Base-by-base conservation (phyloP, 1,140 invertebrate genomes). In the Pinna nobilis region DNA sequence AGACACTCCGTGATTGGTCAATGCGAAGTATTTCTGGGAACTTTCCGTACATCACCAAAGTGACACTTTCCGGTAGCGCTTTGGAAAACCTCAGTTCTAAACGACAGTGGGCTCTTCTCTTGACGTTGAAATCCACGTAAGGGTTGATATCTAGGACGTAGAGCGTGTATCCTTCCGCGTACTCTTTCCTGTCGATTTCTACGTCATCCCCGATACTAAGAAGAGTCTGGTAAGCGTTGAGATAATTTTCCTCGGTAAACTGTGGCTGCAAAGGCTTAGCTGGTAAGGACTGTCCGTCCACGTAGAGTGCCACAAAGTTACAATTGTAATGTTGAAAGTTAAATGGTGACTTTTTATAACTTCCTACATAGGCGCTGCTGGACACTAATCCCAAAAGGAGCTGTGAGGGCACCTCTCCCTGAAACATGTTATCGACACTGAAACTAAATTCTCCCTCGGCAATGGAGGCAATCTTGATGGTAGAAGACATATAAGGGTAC, bases 251-350 rank as follows among this genome's bases (percentile, higher is more conserved):
- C 2, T 18, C 51, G 28, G 30, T 3, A 55, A 53, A 67, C 7
- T 67, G 23, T 7, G 65, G 65, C 23, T 67, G 65, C n/a, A 55
- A 25, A 4, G 65, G 65, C 50, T 74, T 33, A 15, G 59, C 11
- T 3, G 66, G 73, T 20, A 63, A 41, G 23, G 73, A 70, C n/a
- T 75, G 61, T 49, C 73, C 73, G 33, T 75, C 66, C 1, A 75
- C 50, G 50, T 70, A 75, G 25, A 70, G 32, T 6, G 33, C 57
- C 9, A 74, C 59, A 39, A 47, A 74, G 33, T 47, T 74, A 30
- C 72, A 74, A 28, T 65, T 44, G 44, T 57, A 65, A 18, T 25
- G 49, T 57, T 59, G 28, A 47, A 70, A 61, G 33, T 61, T 61
- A 53, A 61, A 70, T 5, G 68, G 68, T 7, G 68, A 70, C 33